Evolutionary conservation across 2,797 vertebrate genomes (phyloP), one percentile per base, ranked within the genome.

Genomic region (Harpia harpyja): DNA sequence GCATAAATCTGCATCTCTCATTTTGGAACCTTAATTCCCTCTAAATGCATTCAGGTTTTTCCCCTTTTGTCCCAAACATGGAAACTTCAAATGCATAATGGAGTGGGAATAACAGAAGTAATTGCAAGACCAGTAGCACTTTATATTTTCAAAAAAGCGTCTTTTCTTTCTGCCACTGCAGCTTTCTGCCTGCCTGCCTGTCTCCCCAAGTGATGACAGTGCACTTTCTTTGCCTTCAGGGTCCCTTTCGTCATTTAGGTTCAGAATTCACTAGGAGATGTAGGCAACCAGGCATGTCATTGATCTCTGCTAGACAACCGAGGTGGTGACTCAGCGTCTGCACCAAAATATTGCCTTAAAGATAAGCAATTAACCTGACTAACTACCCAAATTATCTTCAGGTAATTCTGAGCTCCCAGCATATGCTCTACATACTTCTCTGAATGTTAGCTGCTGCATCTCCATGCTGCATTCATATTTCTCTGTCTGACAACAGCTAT

Each of bases 281-380:
- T 8, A 44, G 44, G 46, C 80, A 94, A 68, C 30, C 43, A 54
- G 46, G 53, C 44, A 41, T 76, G 48, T 44, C 88, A 93, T 94
- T 72, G 76, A 76, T 97, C 81, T 94, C 49, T 60, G 69, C 80
- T 64, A 87, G 72, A 89, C 56, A 75, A 19, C 49, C 4, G 19
- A 90, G 85, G 56, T 94, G 96, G 91, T 97, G 95, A 98, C 96
- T 97, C 97, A 96, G 94, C 61, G 0, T 89, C 95, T 90, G 44
- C n/a, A 69, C 60, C 5, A 2, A 89, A 95, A 93, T 69, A 85
- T 1, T 70, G 35, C 83, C 61, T 85, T 89, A 74, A 88, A 84
- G 44, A 85, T 44, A 88, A 75, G 32, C 21, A 68, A 88, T 91
- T 85, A 91, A 76, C 63, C 49, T 61, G 57, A 92, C 96, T 72